Conservation (phyloP, 2,113 vertebrate genomes). For the Ciconia boyciana region DNA sequence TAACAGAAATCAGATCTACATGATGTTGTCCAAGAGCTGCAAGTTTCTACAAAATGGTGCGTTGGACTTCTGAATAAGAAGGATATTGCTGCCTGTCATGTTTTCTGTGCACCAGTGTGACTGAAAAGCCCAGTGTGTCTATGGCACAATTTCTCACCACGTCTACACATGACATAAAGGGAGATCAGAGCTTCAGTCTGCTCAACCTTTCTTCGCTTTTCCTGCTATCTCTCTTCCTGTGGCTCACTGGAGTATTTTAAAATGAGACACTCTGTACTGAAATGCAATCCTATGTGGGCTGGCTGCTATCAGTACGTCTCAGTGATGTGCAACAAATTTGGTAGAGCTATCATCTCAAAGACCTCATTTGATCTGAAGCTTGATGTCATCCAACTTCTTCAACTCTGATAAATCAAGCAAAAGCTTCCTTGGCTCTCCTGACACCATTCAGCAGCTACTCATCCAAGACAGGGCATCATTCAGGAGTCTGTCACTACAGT, state of each 20-base stretch:
- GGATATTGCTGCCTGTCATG: neutral
- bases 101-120: neutral
- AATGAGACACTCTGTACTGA: neutral
- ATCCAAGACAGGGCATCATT: neutral
- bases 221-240: neutral
- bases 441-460: neutral
- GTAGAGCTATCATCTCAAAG: neutral
- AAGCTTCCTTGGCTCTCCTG: neutral
- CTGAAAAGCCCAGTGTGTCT: neutral
- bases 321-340: neutral
- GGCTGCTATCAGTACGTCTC: neutral
- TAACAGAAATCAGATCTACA: neutral
- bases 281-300: neutral
- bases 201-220: neutral
- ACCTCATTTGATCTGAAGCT: neutral
- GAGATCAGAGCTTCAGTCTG: neutral
- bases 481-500: neutral
- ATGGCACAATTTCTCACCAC: neutral
- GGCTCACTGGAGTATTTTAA: neutral
- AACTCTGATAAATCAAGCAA: neutral
- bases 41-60: neutral
- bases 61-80: neutral
- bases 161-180: neutral
- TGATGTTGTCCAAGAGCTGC: neutral
- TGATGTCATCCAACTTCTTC: neutral